A percentile compares a stretch with the other conserved stretches of the same genome.
phyloP scores from a whole-genome alignment of 2,113 vertebrate genomes.

The Lagenorhynchus albirostris region DNA sequence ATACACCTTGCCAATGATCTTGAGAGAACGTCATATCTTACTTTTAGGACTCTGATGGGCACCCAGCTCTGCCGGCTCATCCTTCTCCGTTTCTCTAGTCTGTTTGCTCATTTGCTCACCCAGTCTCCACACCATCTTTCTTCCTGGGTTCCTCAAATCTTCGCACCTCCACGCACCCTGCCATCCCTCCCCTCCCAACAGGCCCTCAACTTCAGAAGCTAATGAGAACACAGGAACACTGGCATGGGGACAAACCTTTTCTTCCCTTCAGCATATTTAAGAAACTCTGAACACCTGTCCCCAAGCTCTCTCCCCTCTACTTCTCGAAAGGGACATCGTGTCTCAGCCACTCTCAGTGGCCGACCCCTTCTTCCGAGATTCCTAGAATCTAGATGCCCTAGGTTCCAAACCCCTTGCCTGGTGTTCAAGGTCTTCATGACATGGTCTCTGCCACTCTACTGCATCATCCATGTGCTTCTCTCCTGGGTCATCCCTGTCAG shows the following conservation, averaged over 20 bases:
- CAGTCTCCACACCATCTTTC: neutral
- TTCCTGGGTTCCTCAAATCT: neutral
- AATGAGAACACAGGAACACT: neutral
- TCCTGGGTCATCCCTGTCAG: no score
- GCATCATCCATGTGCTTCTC: neutral
- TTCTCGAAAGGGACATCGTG: neutral
- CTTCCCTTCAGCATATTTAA: neutral
- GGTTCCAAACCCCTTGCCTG: neutral
- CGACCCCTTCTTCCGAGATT: neutral
- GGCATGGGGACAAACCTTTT: neutral
- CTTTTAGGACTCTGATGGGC: neutral
- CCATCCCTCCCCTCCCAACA: neutral
- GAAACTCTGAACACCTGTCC: neutral
- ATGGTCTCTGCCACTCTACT: accelerated
- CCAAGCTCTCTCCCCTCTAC: neutral
- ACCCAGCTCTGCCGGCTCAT: neutral
- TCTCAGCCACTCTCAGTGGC: neutral
- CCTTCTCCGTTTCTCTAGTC: neutral
- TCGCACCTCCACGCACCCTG: accelerated
- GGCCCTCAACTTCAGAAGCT: neutral
- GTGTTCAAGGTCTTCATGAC: no score
- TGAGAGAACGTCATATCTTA: neutral
- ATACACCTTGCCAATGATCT: neutral
- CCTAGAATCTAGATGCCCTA: no score
- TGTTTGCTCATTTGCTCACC: neutral